Base-by-base conservation (phyloP, 1,140 invertebrate species). In the Cydia amplana region DNA sequence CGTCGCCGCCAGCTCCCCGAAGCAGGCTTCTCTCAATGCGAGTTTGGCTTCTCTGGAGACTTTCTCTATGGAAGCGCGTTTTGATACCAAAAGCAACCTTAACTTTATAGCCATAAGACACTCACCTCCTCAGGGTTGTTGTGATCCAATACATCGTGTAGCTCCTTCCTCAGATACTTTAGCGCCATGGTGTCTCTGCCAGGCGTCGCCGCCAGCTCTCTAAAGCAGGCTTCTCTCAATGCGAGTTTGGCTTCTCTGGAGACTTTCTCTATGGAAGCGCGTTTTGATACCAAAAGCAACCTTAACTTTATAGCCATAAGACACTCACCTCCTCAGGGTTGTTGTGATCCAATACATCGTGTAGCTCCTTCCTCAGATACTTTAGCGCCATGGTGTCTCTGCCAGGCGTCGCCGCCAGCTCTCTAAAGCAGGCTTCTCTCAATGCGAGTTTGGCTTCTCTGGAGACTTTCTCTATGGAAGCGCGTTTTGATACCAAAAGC, bases 71-170 rank as follows among this genome's bases (percentile, higher is more conserved):
- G n/a, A n/a, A n/a, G n/a, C n/a, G n/a, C n/a, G n/a, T n/a, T n/a
- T 46, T 6, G 25, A 25, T 25, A 25, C 12, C 46, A 16, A 49
- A 16, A 49, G 36, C 36, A 25, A 25, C 14, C 46, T 4, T 49
- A 16, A 16, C 46, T 1, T 16, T 16, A 4, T 49, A 18, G 23
- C 67, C 14, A 74, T n/a, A 70, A 97, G 95, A 12, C 3, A 88
- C 94, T 94, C 10, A 95, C 95, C 93, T 98, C 96, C 32, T 95
- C 94, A 25, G 93, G 84, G 90, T 97, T 95, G 43, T 85, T 88
- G 84, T 97, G 97, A 93, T 98, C 96, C 73, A 97, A 95, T 1
- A 96, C 95, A 78, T 95, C 95, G 1, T 95, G 94, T 10, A 98
- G 93, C 76, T 96, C 94, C 16, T 94, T 95, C 81, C 98, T 95